Evolutionary conservation across 2,888 invertebrate species (phyloP), one percentile per base, ranked within the genome.

Genomic region (Chloroclysta siterata): DNA sequence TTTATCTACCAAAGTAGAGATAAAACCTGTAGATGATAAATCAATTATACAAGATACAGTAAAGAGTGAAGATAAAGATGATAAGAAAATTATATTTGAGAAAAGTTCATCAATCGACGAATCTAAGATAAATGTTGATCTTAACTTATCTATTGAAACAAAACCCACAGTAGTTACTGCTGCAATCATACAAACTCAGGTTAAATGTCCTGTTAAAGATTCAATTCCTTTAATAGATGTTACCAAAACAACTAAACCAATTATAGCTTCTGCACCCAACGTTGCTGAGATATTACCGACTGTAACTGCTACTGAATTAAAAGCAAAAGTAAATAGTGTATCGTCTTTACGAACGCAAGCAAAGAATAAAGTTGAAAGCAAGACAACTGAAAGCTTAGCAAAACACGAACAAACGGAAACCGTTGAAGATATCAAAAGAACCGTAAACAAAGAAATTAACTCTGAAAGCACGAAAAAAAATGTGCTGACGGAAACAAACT

Each of bases 341-440:
- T 41, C 17, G 13, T 47, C 56, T 47, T 48, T 62, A 57, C 39
- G 48, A 57, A 33, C 46, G 33, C 58, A 58, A 60, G 56, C 60
- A 46, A 58, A 57, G 11, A 13, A 22, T 55, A 59, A 52, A 54
- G 28, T 52, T 29, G 54, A 58, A 41, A 44, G 47, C 5, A 54
- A 58, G 51, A n/a, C n/a, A 46, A 4, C 22, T 1, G 60, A 50
- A 42, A 14, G 13, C 13, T 50, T 46, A 41, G 29, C 6, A 13
- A 53, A 48, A 44, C 28, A 14, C 7, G 46, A 53, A 47, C 56
- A 60, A 59, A 13, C 36, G 7, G 33, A 52, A 17, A 15, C 11
- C 10, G 22, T 5, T 36, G n/a, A 42, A 7, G 14, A 52, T 48
- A 17, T 17, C 5, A 48, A 65, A 17, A 61, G 17, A 3, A 57